Conservation (phyloP, 1,140 invertebrate species). For the Lutraria rhynchaena region DNA sequence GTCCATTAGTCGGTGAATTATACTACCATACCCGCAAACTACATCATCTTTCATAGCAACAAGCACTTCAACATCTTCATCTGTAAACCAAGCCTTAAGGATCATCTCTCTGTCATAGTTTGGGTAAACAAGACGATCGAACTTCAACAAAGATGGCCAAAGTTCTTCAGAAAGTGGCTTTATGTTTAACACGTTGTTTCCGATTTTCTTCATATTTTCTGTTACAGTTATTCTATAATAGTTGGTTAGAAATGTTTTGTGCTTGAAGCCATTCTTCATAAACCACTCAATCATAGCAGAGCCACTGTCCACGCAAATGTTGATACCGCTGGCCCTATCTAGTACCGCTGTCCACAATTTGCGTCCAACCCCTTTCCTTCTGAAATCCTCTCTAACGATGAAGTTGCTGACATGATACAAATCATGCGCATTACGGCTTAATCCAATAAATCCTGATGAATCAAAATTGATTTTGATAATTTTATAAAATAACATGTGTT, state of each 20-base stretch:
- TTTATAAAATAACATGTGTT: no score
- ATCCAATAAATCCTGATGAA: slow-evolving; percentile 12
- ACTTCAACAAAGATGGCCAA: not conserved
- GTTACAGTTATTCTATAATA: not conserved
- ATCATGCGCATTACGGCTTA: not conserved
- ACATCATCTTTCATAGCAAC: not conserved
- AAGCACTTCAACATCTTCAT: not conserved
- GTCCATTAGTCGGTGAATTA: slow-evolving; percentile 1
- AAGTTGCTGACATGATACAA: not conserved
- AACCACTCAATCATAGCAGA: not conserved
- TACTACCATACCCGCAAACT: not conserved
- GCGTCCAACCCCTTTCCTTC: not conserved
- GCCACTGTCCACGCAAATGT: slow-evolving; percentile 3
- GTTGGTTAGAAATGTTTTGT: not conserved
- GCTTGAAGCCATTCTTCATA: slow-evolving; percentile 13
- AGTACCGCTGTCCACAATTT: slow-evolving; percentile 8
- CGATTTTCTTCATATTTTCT: not conserved
- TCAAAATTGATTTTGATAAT: no score
- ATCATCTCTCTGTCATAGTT: not conserved
- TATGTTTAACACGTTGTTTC: not conserved
- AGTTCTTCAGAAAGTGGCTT: not conserved
- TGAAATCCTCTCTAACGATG: slow-evolving; percentile 24
- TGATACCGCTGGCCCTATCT: not conserved
- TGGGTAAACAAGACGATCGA: not conserved
- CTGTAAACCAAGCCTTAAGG: not conserved